Percentiles rank a stretch among this genome's conserved stretches.
Evolutionary conservation across 2,888 invertebrate genomes (phyloP).

Genomic region (Habrosyne pyritoides): DNA sequence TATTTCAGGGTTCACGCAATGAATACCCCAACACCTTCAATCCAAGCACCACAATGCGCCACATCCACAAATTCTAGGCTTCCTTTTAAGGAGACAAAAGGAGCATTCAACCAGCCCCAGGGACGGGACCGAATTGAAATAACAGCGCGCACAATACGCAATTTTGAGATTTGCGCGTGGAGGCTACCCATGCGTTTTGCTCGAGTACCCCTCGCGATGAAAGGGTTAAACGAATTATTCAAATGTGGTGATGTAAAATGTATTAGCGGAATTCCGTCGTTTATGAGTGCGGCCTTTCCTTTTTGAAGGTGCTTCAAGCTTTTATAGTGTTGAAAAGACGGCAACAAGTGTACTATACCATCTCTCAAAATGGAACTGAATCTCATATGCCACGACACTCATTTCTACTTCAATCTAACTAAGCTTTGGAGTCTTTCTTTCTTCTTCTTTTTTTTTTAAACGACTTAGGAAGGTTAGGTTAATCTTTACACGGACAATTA

Average conservation of each 20-base stretch:
- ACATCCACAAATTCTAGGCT: conserved; percentile 40
- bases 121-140: conserved; percentile 62
- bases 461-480: too few relatives aligned
- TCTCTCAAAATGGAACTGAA: too few relatives aligned
- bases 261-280: conserved; percentile 15
- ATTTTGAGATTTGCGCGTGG: conserved; percentile 49
- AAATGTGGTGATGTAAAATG: conserved; percentile 41
- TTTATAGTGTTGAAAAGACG: neutral
- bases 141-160: conserved; percentile 59
- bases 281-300: neutral
- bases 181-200: conserved; percentile 22
- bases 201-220: conserved; percentile 33
- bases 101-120: conserved; percentile 54
- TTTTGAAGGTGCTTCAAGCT: neutral
- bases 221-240: conserved; percentile 49
- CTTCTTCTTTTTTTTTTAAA: too few relatives aligned
- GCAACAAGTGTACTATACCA: neutral
- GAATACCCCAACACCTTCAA: too few relatives aligned
- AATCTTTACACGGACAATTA: too few relatives aligned
- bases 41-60: conserved; percentile 20
- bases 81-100: conserved; percentile 57
- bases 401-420: too few relatives aligned
- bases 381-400: too few relatives aligned
- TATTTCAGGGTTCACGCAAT: too few relatives aligned
- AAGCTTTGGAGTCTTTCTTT: too few relatives aligned